These are phyloP conservation scores for Folsomia manolachei DNA, from an alignment of 2,888 invertebrate genomes.

Conservation along the genomic window DNA sequence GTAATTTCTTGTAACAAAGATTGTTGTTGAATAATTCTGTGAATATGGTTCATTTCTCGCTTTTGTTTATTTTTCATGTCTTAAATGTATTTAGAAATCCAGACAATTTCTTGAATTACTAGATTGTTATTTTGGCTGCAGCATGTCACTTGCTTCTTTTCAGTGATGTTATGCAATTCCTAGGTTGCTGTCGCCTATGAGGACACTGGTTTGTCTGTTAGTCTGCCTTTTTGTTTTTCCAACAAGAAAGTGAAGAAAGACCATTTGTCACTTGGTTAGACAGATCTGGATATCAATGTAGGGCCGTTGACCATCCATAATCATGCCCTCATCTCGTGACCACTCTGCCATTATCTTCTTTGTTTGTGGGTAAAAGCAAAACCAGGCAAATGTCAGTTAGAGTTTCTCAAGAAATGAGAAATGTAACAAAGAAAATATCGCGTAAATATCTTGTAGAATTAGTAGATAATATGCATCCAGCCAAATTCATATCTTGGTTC, in stretches of 20 bases:
- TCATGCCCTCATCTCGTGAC: not conserved
- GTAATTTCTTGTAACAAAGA: too few relatives aligned
- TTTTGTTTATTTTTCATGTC: too few relatives aligned
- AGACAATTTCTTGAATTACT: too few relatives aligned
- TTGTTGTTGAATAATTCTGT: too few relatives aligned
- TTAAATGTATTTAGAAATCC: too few relatives aligned
- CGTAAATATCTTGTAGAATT: too few relatives aligned
- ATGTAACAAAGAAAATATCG: not conserved
- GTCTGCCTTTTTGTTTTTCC: not conserved
- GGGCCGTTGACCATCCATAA: not conserved
- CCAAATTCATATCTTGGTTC: not conserved
- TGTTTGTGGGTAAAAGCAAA: not conserved
- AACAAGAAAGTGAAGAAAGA: not conserved
- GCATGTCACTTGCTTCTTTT: too few relatives aligned
- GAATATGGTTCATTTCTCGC: too few relatives aligned
- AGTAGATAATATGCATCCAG: not conserved
- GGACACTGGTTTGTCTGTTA: too few relatives aligned
- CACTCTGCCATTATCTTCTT: not conserved
- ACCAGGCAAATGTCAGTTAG: not conserved
- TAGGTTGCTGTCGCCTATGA: too few relatives aligned
- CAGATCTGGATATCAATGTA: not conserved
- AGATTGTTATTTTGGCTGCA: too few relatives aligned
- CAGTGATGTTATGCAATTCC: too few relatives aligned
- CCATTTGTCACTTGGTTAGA: not conserved
- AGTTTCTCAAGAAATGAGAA: not conserved